phyloP scores from a whole-genome alignment of 2,113 vertebrate species.

The Apeltes quadracus region DNA sequence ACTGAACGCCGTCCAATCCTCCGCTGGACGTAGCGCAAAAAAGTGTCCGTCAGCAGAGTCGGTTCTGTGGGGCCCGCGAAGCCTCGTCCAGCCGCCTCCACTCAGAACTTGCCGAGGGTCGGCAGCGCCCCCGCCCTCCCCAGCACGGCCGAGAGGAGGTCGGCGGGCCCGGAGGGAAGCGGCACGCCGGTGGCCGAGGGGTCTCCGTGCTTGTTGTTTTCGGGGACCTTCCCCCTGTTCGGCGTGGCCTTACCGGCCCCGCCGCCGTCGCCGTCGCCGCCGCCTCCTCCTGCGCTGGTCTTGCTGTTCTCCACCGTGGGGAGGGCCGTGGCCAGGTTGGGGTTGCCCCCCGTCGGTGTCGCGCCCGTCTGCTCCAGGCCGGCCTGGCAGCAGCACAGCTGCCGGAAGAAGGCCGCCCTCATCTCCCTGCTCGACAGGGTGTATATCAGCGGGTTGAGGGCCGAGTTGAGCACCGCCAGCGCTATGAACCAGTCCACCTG shows the following conservation, averaged over 20 bases:
- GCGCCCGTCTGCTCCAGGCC: slow-evolving; percentile 56
- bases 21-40: slow-evolving; percentile 37
- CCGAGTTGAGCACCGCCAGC: slow-evolving; percentile 83
- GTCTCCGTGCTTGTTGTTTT: slow-evolving; percentile 64
- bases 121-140: slow-evolving; percentile 79
- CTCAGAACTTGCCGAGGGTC: slow-evolving; percentile 77
- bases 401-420: slow-evolving; percentile 77
- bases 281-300: slow-evolving; percentile 68
- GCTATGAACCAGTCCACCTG: slow-evolving; percentile 83
- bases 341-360: slow-evolving; percentile 46
- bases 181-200: slow-evolving; percentile 47
- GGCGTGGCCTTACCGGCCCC: slow-evolving; percentile 47
- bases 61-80: slow-evolving; percentile 4
- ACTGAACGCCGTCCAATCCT: not conserved
- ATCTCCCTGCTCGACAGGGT: slow-evolving; percentile 83
- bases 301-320: slow-evolving; percentile 80
- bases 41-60: slow-evolving; percentile 57
- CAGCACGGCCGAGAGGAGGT: slow-evolving; percentile 80
- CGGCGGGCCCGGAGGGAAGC: slow-evolving; percentile 69
- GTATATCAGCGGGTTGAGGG: slow-evolving; percentile 84
- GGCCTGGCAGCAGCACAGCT: slow-evolving; percentile 77
- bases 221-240: slow-evolving; percentile 56
- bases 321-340: slow-evolving; percentile 63
- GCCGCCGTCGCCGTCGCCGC: slow-evolving; percentile 51
- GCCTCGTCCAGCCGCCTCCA: slow-evolving; percentile 18